A percentile compares a stretch with the other conserved stretches of the same genome.
Conservation (phyloP, 2,113 vertebrate species). For the Pterocles burchelli region DNA sequence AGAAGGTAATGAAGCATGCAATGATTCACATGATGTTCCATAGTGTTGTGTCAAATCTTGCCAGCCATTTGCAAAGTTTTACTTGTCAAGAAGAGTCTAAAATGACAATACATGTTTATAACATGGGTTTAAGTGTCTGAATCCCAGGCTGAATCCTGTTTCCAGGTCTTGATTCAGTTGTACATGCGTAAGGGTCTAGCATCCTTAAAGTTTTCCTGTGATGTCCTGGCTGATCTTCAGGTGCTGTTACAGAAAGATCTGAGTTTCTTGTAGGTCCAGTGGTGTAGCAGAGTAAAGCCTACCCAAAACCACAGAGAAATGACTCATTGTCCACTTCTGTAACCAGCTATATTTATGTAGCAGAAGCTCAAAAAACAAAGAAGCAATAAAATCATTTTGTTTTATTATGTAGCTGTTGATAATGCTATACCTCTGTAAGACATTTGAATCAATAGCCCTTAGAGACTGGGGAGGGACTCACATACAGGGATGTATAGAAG, state of each 20-base stretch:
- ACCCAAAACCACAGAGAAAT: background rate
- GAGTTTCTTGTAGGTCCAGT: background rate
- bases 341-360: background rate
- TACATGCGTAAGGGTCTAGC: background rate
- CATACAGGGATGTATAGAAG: background rate
- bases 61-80: background rate
- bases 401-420: background rate
- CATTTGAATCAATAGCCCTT: background rate
- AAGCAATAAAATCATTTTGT: background rate
- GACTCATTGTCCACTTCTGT: background rate
- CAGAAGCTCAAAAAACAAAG: background rate
- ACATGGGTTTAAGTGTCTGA: fast-evolving
- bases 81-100: background rate
- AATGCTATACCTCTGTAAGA: background rate
- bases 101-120: background rate
- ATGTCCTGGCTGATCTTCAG: background rate
- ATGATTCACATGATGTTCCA: background rate
- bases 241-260: background rate
- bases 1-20: background rate
- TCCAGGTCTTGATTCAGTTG: background rate
- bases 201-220: background rate
- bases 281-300: background rate
- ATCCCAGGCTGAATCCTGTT: background rate
- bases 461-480: fast-evolving
- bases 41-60: background rate